Evolutionary conservation across 2,888 invertebrate genomes (phyloP).

Genomic region (Palloptera scutellata): DNA sequence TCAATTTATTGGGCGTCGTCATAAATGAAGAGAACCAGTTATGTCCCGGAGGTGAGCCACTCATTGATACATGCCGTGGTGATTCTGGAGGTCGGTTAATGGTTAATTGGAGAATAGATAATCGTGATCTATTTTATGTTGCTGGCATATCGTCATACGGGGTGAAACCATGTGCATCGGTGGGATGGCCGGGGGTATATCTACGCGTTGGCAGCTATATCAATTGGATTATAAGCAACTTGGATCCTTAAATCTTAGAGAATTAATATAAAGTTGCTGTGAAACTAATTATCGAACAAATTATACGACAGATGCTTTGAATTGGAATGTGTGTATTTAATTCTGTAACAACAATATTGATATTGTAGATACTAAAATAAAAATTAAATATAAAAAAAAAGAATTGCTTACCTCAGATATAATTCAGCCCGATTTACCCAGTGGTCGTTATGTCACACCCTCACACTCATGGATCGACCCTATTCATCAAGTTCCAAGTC

Average conservation of each 20-base stretch:
- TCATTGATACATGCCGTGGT: conserved; percentile 68
- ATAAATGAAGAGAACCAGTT: conserved; percentile 66
- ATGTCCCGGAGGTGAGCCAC: conserved; percentile 69
- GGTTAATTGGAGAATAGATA: conserved; percentile 60
- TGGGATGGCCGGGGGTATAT: conserved; percentile 72
- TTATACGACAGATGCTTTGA: no score
- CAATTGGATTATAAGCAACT: conserved; percentile 67
- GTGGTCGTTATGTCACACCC: background rate
- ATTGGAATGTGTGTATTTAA: no score
- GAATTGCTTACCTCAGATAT: no score
- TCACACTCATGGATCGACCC: background rate
- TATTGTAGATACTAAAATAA: no score
- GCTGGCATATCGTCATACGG: conserved; percentile 73
- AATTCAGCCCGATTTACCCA: no score
- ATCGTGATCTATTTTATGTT: conserved; percentile 63
- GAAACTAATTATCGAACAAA: no score
- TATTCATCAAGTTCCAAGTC: background rate
- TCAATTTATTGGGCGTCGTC: conserved; percentile 63
- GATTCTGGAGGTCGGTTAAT: conserved; percentile 74
- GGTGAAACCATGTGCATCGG: conserved; percentile 69
- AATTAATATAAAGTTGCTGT: no score
- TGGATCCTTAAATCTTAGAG: conserved; percentile 49
- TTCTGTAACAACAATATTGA: no score
- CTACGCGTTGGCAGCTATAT: conserved; percentile 68
- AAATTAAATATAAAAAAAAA: no score